Evolutionary conservation across 1,140 invertebrate genomes (phyloP), one percentile per base, ranked within the genome.

Genomic region (Drosophila lowei): DNA sequence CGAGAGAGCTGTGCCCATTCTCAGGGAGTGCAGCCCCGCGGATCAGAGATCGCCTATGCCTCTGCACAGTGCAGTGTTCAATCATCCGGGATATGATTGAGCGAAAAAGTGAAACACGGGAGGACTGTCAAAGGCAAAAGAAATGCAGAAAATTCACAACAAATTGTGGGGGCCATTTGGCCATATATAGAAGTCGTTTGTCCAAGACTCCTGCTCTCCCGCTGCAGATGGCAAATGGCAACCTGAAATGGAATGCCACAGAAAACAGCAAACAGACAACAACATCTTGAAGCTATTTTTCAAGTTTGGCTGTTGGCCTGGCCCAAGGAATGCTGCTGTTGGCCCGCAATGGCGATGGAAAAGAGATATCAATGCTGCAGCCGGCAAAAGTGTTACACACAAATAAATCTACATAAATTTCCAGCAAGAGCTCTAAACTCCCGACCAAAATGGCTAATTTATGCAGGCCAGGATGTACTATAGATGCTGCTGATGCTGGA

Each of bases 381-480:
- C 34, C 42, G 52, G 72, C 66, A 71, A 64, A 81, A 79, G 77
- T 86, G 81, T 77, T 86, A 81, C 77, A 74, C 60, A 86, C 70
- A 85, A 85, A 85, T 85, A 85, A 86, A 86, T 85, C 83, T 85
- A 79, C 81, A 85, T 85, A 85, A 86, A 77, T 85, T 85, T 67
- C 11, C 34, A 58, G 63, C 62, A 54, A 73, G 23, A 44, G 59
- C 57, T 52, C 52, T 61, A 76, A 72, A 55, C 67, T 60, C 49
- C 50, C 28, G 61, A 52, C 62, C 47, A 44, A 64, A 57, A 41
- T 44, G 62, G 54, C 55, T 72, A 72, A 72, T 72, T 59, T 65
- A 72, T 72, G 34, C 62, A 11, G 71, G 25, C 16, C 48, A 73
- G 72, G 70, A 75, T 16, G 53, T 43, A 38, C 23, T 5, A 25